phyloP scores from a whole-genome alignment of 2,888 invertebrate genomes.

The Temnothorax rugatulus region DNA sequence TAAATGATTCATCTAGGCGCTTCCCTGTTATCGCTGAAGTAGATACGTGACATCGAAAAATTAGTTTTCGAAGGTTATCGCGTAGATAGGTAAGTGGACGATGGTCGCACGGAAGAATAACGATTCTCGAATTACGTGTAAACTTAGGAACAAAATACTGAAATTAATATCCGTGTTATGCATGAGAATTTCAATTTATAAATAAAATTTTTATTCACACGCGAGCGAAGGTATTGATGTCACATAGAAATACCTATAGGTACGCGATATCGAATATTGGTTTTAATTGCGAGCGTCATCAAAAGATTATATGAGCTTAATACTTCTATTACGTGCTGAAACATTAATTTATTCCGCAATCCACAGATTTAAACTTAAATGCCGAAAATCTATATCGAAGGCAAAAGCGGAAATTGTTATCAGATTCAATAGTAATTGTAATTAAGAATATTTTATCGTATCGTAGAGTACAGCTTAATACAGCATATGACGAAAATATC shows the following conservation, averaged over 20 bases:
- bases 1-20: too few species aligned
- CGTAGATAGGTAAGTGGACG: too few species aligned
- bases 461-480: neutral
- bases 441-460: conserved; percentile 17
- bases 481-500: neutral
- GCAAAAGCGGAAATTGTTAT: neutral
- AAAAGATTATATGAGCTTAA: conserved; percentile 34
- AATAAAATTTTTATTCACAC: neutral
- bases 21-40: too few species aligned
- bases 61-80: too few species aligned
- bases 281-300: neutral
- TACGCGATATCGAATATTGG: conserved; percentile 11
- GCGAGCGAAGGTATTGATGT: neutral
- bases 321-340: neutral
- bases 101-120: neutral
- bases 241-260: neutral
- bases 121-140: neutral
- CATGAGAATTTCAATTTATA: neutral
- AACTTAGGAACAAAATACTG: neutral
- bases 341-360: conserved; percentile 31
- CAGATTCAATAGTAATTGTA: conserved; percentile 1
- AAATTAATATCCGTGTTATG: conserved; percentile 2
- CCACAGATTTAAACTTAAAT: conserved; percentile 32
- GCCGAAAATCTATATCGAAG: neutral
- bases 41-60: too few species aligned